Conservation (phyloP, 2,797 vertebrate genomes). For the Muscicapa striata region DNA sequence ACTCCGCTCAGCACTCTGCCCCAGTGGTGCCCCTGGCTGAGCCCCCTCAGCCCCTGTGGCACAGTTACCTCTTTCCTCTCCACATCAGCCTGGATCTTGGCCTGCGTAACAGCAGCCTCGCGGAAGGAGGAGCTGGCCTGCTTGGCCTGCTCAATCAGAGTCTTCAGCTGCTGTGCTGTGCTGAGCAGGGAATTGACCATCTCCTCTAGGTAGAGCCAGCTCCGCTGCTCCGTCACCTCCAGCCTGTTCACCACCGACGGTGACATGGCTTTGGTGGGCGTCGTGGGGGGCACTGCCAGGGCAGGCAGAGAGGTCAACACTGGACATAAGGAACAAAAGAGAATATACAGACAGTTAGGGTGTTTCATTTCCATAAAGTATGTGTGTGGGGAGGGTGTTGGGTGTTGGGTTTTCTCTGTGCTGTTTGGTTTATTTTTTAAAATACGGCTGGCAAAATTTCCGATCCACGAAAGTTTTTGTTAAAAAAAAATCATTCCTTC, state of each 20-base stretch:
- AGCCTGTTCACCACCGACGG: slow-evolving; percentile 69
- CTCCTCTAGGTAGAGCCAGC: slow-evolving; percentile 94
- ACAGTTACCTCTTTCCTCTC: slow-evolving; percentile 88
- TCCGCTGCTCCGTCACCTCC: slow-evolving; percentile 82
- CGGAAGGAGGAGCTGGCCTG: slow-evolving; percentile 80
- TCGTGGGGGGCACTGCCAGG: slow-evolving; percentile 80
- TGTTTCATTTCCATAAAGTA: neutral
- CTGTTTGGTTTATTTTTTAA: neutral
- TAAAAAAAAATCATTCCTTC: neutral
- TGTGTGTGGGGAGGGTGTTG: fast-evolving
- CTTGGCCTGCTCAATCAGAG: slow-evolving; percentile 90
- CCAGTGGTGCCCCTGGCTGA: neutral
- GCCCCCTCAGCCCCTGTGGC: neutral
- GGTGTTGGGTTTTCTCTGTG: neutral
- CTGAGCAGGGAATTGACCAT: slow-evolving; percentile 89
- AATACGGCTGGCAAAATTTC: neutral
- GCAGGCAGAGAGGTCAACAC: slow-evolving; percentile 90
- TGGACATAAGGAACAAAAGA: slow-evolving; percentile 13
- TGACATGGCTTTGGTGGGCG: slow-evolving; percentile 77
- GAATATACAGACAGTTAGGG: neutral
- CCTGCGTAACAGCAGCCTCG: slow-evolving; percentile 68
- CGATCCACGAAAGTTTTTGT: fast-evolving
- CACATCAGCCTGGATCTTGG: slow-evolving; percentile 65
- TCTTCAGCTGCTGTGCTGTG: slow-evolving; percentile 93
- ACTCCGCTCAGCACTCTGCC: neutral